Percentiles rank a stretch among this genome's conserved stretches.
Conservation (phyloP, 1,140 invertebrate species). For the Drosophila gunungcola region DNA sequence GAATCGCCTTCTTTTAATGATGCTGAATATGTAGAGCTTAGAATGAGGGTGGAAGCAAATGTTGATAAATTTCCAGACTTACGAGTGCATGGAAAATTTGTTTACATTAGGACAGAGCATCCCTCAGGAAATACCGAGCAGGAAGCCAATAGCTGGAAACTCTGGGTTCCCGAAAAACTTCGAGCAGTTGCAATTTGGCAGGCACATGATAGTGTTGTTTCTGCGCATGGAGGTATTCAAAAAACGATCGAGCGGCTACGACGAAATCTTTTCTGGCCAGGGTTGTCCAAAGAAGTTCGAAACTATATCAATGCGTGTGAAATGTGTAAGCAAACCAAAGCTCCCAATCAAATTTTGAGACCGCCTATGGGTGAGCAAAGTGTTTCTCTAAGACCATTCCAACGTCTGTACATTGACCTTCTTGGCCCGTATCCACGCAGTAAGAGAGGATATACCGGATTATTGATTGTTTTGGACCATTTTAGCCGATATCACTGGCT, state of each 20-base stretch:
- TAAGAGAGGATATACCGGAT: conserved; percentile 5
- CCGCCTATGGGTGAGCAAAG: conserved; percentile 15
- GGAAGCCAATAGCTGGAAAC: conserved; percentile 2
- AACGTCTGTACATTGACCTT: conserved; percentile 17
- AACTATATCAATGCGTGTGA: conserved; percentile 20
- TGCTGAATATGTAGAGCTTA: not conserved
- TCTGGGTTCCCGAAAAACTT: conserved; percentile 7
- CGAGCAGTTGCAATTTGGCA: not conserved
- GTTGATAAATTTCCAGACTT: too few species aligned
- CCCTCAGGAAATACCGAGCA: not conserved
- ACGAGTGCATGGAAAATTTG: too few species aligned
- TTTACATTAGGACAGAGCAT: conserved; percentile 3
- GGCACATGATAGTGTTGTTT: conserved; percentile 2
- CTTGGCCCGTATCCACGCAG: conserved; percentile 24
- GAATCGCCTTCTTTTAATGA: not conserved
- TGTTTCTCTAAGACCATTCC: conserved; percentile 5
- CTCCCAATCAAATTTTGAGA: conserved; percentile 6
- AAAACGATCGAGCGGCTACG: conserved; percentile 14
- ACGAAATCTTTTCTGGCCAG: conserved; percentile 18
- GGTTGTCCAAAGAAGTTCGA: conserved; percentile 4
- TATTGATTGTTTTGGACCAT: conserved; percentile 20
- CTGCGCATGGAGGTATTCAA: conserved; percentile 8
- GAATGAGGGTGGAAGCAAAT: not conserved
- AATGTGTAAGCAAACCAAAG: conserved; percentile 16
- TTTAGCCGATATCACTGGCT: conserved; percentile 8